Base-by-base conservation (phyloP, 2,113 vertebrate genomes). In the Gambusia holbrooki region DNA sequence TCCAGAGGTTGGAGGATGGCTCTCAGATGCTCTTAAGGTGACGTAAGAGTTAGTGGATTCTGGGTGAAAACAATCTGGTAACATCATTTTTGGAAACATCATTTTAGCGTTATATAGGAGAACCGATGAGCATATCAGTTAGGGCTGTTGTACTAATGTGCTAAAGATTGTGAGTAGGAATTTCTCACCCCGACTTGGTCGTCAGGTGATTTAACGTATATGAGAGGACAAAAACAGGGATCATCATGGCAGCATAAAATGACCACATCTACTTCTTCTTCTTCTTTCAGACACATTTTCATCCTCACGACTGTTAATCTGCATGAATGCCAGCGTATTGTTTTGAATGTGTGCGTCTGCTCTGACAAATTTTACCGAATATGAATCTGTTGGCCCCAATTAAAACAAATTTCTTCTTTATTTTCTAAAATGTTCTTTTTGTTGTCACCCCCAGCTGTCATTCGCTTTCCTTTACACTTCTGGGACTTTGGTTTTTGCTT, bases 371-470 rank as follows among this genome's bases (percentile, higher is more conserved):
- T 30, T 87, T 78, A 76, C 80, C 90, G 40, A 69, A 87, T 72
- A 73, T 80, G 69, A 88, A 80, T 75, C 58, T 90, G 72, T 84
- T 86, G 84, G 76, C 66, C 80, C 69, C 76, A 80, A 92, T 92
- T 92, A 90, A 93, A 77, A 74, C 78, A 81, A 84, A 48, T 74
- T 82, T 91, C 66, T 79, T 76, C 72, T 86, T 88, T 80, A 72
- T 76, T 89, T 85, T 86, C 25, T 63, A 60, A 58, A 37, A 17
- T 27, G 27, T 71, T 81, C n/a, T 74, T 32, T 77, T 86, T 82
- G 51, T 76, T 82, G 66, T 85, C 37, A 69, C n/a, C 66, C 66
- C 40, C 37, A 60, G 1, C 37, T 10, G 25, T 42, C 62, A 65
- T 77, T 75, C 30, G 35, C 30, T 69, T 25, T 0, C 0, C 28